Evolutionary conservation across 2,888 invertebrate genomes (phyloP), one percentile per base, ranked within the genome.

Genomic region (Acrocyrtus sp.): DNA sequence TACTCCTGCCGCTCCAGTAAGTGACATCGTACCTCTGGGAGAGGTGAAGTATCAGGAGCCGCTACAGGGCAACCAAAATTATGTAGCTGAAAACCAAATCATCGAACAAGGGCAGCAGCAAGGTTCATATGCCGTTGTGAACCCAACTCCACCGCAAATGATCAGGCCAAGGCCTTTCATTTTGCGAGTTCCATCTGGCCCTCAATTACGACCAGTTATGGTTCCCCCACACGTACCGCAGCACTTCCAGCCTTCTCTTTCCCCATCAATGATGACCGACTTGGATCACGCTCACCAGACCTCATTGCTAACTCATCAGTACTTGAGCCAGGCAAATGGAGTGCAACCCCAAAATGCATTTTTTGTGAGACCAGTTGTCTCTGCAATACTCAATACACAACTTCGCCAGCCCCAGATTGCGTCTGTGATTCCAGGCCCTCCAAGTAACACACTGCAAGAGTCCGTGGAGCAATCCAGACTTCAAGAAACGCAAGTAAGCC

Each of bases 231-330:
- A 62, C 10, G 5, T 34, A 34, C 61, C 66, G n/a, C 68, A 65
- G n/a, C 74, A 69, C 26, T 51, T 50, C 3, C 69, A 62, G 10
- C 79, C 78, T 12, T 43, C 80, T 12, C 79, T 34, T 34, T 34
- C 77, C 3, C 78, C 80, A 5, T 80, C 81, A 10, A 78, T 81
- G 34, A 78, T 79, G 58, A 77, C 78, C 8, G 81, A 79, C 8
- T 57, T 81, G 3, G 77, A 79, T 54, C 79, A 81, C 45, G 80
- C 81, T 15, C 81, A 81, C 51, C 60, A 78, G 57, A 81, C 81
- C 5, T 81, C 81, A 0, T 76, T 78, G 47, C 68, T 81, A n/a
- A 81, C 81, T 45, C 81, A 81, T 58, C 77, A 78, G 26, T 77
- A 79, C 41, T 75, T 80, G 43, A 67, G 65, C 26, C 65, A 69